Evolutionary conservation across 92 coral and sea anemone genomes (phyloP).

Genomic region (Epizoanthus stellaris): DNA sequence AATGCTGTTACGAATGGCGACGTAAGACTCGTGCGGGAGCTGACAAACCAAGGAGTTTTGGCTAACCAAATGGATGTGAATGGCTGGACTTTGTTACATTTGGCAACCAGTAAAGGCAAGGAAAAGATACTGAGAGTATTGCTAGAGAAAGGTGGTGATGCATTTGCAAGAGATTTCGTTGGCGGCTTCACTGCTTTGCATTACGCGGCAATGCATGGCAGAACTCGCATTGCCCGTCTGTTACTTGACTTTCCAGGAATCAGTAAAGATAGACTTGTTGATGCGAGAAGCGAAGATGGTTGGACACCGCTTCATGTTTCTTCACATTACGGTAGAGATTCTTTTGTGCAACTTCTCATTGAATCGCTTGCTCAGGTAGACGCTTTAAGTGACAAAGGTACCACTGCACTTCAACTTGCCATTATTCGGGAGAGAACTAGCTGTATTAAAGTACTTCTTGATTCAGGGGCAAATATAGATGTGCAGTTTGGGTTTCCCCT

Average conservation of each 20-base stretch:
- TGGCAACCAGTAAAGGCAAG: conserved; percentile 92
- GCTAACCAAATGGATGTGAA: conserved; percentile 87
- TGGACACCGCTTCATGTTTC: conserved; percentile 96
- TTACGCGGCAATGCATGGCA: conserved; percentile 93
- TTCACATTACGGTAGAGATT: conserved; percentile 87
- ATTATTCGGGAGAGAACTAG: conserved; percentile 88
- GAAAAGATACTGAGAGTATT: conserved; percentile 84
- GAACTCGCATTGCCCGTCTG: conserved; percentile 86
- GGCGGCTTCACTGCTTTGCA: conserved; percentile 91
- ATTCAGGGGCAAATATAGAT: conserved; percentile 85
- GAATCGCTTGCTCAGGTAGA: conserved; percentile 82
- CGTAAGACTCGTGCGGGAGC: conserved; percentile 84
- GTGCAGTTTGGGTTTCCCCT: conserved; percentile 89
- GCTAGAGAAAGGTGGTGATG: conserved; percentile 86
- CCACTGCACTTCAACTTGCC: conserved; percentile 92
- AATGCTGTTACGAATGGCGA: conserved; percentile 87
- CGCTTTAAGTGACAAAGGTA: conserved; percentile 92
- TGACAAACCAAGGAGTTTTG: conserved; percentile 75
- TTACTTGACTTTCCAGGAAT: conserved; percentile 80
- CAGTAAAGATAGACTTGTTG: conserved; percentile 74
- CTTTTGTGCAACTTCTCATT: conserved; percentile 79
- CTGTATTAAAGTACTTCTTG: conserved; percentile 77
- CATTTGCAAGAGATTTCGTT: conserved; percentile 83
- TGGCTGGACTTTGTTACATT: conserved; percentile 88
- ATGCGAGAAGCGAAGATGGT: conserved; percentile 93